Percentiles rank a stretch among this genome's conserved stretches.
These are phyloP conservation scores for Galagoides demidoff DNA, from an alignment of 2,797 vertebrate species.

Conservation along the genomic window DNA sequence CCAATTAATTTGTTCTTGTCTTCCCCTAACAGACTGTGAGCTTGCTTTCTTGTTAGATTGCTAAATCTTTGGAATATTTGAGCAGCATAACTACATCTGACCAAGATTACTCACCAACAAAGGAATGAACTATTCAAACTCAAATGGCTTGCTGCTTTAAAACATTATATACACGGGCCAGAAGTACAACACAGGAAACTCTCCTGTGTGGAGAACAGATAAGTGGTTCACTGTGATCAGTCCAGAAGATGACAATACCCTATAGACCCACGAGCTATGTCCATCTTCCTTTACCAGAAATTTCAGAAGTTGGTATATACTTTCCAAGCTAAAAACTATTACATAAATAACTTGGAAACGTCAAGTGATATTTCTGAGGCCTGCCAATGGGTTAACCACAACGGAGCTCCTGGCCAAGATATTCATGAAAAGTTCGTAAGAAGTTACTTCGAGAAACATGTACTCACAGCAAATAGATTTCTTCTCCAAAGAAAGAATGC, in stretches of 20 bases:
- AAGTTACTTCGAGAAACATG: conserved; percentile 41
- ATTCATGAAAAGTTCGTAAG: conserved; percentile 61
- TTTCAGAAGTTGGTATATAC: conserved; percentile 59
- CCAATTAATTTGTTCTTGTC: conserved; percentile 75
- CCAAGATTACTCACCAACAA: conserved; percentile 85
- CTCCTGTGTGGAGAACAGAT: conserved; percentile 67
- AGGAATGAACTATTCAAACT: conserved; percentile 86
- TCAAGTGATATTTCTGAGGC: conserved; percentile 44
- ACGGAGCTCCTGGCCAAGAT: conserved; percentile 39
- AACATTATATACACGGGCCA: conserved; percentile 77
- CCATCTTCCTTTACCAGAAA: conserved; percentile 25
- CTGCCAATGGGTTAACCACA: conserved; percentile 71
- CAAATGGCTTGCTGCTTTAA: conserved; percentile 79
- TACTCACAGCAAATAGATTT: conserved; percentile 44
- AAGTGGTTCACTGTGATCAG: conserved; percentile 61
- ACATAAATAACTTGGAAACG: conserved; percentile 72
- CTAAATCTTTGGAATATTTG: conserved; percentile 83
- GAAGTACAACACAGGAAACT: conserved; percentile 80
- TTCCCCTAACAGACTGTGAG: conserved; percentile 73
- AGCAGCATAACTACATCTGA: conserved; percentile 82
- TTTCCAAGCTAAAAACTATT: conserved; percentile 62
- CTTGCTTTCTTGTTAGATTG: conserved; percentile 79
- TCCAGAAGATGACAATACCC: background rate
- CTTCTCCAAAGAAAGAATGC: conserved; percentile 65
- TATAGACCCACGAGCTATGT: conserved; percentile 43